phyloP scores from a whole-genome alignment of 37 sponge, comb jelly and placozoan species.

The Tethya wilhelma region DNA sequence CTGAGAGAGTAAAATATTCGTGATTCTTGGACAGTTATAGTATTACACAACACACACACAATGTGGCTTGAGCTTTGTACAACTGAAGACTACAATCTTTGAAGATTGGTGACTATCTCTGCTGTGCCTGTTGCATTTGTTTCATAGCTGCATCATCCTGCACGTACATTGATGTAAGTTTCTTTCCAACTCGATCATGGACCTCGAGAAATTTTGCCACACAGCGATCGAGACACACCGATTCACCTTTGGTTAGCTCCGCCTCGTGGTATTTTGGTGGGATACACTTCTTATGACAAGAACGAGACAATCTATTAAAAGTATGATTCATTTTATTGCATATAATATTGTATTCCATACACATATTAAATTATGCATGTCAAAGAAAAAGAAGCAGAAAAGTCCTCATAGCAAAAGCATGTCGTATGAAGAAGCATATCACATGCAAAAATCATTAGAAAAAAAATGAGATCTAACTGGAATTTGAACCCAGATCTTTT shows the following conservation, averaged over 20 bases:
- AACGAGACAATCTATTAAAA: constrained; percentile 72
- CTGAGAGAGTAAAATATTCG: not conserved
- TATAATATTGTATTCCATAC: not conserved
- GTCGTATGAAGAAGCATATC: not conserved
- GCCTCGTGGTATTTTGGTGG: constrained; percentile 93
- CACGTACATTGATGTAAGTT: constrained; percentile 90
- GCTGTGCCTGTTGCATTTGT: constrained; percentile 30
- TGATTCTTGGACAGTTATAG: no score
- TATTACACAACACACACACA: not conserved
- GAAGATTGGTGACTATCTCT: constrained; percentile 42
- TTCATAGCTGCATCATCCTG: constrained; percentile 85
- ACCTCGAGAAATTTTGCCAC: constrained; percentile 98
- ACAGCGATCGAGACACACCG: constrained; percentile 97
- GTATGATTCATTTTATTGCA: not conserved
- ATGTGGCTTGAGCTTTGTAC: not conserved
- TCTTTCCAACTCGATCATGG: constrained; percentile 97
- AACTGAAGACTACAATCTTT: not conserved
- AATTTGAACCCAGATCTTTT: not conserved
- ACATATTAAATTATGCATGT: no score
- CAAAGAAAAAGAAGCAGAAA: no score
- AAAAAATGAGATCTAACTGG: no score
- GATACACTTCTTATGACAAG: constrained; percentile 99
- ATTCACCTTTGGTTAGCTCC: constrained; percentile 97
- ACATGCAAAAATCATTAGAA: not conserved
- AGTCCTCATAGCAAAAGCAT: no score